Conservation (phyloP, 2,888 invertebrate genomes). For the Cepaea hortensis region DNA sequence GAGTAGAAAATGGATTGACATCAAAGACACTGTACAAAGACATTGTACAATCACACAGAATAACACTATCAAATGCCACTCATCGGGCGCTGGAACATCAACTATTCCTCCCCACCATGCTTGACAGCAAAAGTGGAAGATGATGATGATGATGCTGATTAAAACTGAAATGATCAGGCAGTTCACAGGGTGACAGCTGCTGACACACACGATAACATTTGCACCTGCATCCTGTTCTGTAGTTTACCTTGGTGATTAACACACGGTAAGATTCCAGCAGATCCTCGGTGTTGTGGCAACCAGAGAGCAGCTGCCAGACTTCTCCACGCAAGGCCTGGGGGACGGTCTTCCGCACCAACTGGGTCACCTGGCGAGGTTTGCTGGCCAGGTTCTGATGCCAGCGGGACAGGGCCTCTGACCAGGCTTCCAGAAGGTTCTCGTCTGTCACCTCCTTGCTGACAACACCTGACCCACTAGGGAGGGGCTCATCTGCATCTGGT, state of each 20-base stretch:
- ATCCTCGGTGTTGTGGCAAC: conserved; percentile 83
- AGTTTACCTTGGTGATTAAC: conserved; percentile 90
- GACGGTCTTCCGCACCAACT: conserved; percentile 82
- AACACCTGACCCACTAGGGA: conserved; percentile 97
- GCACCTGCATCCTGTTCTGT: no score
- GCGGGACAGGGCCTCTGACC: conserved; percentile 86
- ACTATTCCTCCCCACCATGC: no score
- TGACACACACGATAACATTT: no score
- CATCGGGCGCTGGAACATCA: no score
- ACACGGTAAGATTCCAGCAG: conserved; percentile 95
- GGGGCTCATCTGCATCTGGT: conserved; percentile 84
- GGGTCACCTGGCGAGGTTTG: conserved; percentile 82
- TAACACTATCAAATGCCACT: no score
- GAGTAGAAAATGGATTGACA: no score
- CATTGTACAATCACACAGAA: no score
- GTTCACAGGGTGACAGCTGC: no score
- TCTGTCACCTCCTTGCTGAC: conserved; percentile 97
- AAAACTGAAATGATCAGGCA: no score
- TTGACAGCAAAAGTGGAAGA: no score
- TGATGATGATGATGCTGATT: no score
- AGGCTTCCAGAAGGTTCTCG: conserved; percentile 89
- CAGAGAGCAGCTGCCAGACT: conserved; percentile 96
- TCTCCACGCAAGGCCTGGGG: conserved; percentile 97
- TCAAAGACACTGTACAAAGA: no score
- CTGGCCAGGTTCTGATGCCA: conserved; percentile 75